Evolutionary conservation across 2,113 vertebrate genomes (phyloP), one percentile per base, ranked within the genome.

Genomic region (Propithecus coquereli): DNA sequence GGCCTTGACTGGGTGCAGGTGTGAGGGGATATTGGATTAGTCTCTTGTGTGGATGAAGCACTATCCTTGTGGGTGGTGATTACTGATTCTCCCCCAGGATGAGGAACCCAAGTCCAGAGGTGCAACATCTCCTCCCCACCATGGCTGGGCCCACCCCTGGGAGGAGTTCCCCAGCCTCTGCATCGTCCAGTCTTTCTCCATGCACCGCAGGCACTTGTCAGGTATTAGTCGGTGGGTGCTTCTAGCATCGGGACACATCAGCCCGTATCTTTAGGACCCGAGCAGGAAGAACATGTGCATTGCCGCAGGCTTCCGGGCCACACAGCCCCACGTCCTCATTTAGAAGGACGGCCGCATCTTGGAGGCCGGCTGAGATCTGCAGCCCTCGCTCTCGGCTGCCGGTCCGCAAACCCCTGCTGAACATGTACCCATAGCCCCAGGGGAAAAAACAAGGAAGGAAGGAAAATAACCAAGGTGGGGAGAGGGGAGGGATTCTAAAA

Each of bases 401-500:
- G 32, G 71, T 54, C 74, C 79, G 70, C 81, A 82, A 83, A 63
- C 74, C 90, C 94, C 91, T 90, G 74, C 68, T 87, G 43, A 91
- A 71, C n/a, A 16, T 86, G 87, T 90, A 90, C 91, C 97, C 87
- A 65, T 77, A 94, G 89, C 95, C 95, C 93, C 70, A 30, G 79
- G 92, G 73, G 94, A 9, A 65, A 65, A 82, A 81, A 89, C 76
- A 90, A 97, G 92, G 96, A 95, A 92, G 86, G 63, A 81, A 96
- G 79, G 61, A 68, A 96, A 95, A 98, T 86, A 97, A 89, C 43
- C 25, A 22, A 97, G 84, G 43, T 0, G 12, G 43, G 73, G 95
- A 89, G 71, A 90, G 63, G 11, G 77, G 81, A 95, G 95, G 85
- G 87, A 97, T 98, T 98, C 98, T 96, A 97, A 98, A 98, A 98